Evolutionary conservation across 2,113 vertebrate genomes (phyloP).

Genomic region (Pardalotus punctatus): DNA sequence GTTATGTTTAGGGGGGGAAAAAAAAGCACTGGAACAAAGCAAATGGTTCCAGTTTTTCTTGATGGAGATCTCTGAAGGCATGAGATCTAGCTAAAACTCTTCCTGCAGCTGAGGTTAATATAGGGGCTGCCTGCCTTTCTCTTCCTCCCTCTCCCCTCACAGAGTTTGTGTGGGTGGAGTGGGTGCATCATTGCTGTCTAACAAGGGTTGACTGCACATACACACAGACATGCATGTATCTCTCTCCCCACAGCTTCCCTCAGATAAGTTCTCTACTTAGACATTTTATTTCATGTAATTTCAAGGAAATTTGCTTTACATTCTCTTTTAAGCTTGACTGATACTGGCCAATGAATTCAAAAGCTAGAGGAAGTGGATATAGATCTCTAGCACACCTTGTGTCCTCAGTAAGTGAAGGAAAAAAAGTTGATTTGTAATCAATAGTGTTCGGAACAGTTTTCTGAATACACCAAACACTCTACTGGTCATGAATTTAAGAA

Average conservation of each 20-base stretch:
- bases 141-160: not conserved
- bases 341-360: not conserved
- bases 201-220: not conserved
- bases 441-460: not conserved
- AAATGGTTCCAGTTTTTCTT: not conserved
- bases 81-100: not conserved
- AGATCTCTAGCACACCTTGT: not conserved
- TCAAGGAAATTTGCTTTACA: not conserved
- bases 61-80: not conserved
- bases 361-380: not conserved
- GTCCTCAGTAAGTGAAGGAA: not conserved
- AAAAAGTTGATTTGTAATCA: not conserved
- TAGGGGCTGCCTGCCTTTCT: not conserved
- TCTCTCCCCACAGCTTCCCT: not conserved
- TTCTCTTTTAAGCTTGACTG: not conserved
- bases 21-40: not conserved
- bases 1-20: fast-evolving
- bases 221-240: fast-evolving
- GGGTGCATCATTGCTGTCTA: not conserved
- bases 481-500: not conserved
- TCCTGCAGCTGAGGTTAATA: not conserved
- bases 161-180: not conserved
- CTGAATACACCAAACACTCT: not conserved
- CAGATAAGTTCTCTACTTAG: not conserved
- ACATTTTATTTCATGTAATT: not conserved